Evolutionary conservation across 2,888 invertebrate genomes (phyloP).

Genomic region (Carpatolechia fugitivella): DNA sequence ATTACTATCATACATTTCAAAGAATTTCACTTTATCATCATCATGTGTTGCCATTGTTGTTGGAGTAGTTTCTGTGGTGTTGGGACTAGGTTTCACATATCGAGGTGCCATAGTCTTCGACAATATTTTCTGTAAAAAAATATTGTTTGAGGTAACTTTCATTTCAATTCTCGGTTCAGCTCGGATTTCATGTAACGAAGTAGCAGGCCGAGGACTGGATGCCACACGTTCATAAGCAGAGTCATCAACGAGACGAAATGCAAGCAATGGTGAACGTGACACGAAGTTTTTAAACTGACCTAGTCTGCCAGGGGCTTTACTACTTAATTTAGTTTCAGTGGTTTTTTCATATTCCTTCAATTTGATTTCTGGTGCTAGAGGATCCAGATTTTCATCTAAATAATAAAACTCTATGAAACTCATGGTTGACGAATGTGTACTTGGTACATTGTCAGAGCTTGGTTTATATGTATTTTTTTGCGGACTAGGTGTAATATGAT

Average conservation of each 20-base stretch:
- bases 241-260: constrained; percentile 35
- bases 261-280: constrained; percentile 30
- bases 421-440: constrained; percentile 35
- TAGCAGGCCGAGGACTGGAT: background rate
- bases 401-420: constrained; percentile 69
- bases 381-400: constrained; percentile 44
- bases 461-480: background rate
- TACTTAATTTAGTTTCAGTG: background rate
- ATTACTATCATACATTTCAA: constrained; percentile 59
- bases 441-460: background rate
- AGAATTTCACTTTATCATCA: constrained; percentile 66
- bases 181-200: background rate
- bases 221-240: constrained; percentile 20
- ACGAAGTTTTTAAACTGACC: constrained; percentile 2
- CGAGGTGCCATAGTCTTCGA: background rate
- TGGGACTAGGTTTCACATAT: background rate
- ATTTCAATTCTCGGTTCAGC: background rate
- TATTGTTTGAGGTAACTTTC: background rate
- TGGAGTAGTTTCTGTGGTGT: background rate
- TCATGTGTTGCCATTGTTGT: constrained; percentile 19
- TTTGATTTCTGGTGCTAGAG: constrained; percentile 7
- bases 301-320: background rate
- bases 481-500: background rate
- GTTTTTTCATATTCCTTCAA: background rate
- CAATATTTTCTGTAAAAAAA: background rate